Evolutionary conservation across 2,797 vertebrate species (phyloP), one percentile per base, ranked within the genome.

Genomic region (Aplochiton taeniatus): DNA sequence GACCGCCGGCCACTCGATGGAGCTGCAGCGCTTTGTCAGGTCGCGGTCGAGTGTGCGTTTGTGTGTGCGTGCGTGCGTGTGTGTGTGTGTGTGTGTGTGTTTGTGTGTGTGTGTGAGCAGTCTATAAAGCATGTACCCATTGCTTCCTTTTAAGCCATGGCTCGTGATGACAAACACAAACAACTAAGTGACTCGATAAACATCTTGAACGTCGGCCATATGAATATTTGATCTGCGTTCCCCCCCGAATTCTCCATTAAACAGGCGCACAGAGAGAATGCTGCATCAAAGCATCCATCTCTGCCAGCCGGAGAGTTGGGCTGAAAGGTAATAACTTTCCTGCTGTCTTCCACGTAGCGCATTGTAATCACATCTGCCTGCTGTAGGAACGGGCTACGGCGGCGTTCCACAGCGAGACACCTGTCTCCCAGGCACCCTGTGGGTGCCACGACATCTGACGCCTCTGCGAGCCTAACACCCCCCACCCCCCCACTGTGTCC

Each of bases 381-480:
- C 65, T 66, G 49, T 56, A 73, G 75, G 68, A 72, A 67, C 58
- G 49, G 53, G 63, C 51, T 67, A 63, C 61, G 69, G 17, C 11
- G 9, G 46, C 44, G 43, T 78, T 86, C 79, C 76, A 84, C 81
- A 68, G 52, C 42, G 74, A 75, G 70, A 77, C 76, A 62, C 73
- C 70, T 67, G 43, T 71, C 84, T 75, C 72, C 49, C 77, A 69
- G 73, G 77, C 72, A 48, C 85, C 82, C 73, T 69, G 76, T 66
- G 79, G 79, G 78, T 85, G 84, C 83, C 77, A 77, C 70, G 70
- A 83, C 84, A 87, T 90, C 85, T 88, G 79, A 85, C 60, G 65
- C 67, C 68, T 63, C 61, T 55, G 64, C 61, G 76, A 63, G 77
- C 58, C 73, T 16, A 59, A 75, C 85, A 80, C 78, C 89, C 85